Conservation (phyloP, 2,797 vertebrate genomes). For the Sylvilagus floridanus region DNA sequence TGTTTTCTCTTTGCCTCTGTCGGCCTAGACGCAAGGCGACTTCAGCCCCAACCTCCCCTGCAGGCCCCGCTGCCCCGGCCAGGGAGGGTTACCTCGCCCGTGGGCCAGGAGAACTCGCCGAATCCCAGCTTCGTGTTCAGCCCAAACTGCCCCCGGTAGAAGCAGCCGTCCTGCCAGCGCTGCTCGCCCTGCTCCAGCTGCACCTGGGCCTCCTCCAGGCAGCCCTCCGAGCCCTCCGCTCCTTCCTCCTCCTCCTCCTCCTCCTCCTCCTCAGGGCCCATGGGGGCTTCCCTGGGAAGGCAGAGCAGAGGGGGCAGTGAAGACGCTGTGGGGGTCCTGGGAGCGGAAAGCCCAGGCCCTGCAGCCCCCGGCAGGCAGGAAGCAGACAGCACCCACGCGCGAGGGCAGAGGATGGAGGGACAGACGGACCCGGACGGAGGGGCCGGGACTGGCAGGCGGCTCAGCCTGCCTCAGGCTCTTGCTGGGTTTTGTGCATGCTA, state of each 20-base stretch:
- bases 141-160: slow-evolving; percentile 89
- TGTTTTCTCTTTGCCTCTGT: no score
- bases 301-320: background rate
- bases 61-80: background rate
- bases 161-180: slow-evolving; percentile 90
- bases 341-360: background rate
- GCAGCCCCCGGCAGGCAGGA: background rate
- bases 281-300: background rate
- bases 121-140: slow-evolving; percentile 90
- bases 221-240: background rate
- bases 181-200: slow-evolving; percentile 80
- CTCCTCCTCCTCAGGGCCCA: background rate
- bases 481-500: background rate
- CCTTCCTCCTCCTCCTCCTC: background rate
- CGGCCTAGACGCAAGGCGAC: background rate
- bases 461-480: background rate
- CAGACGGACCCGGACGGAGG: background rate
- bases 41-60: background rate
- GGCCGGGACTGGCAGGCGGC: background rate
- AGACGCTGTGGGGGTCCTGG: no score
- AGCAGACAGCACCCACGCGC: background rate
- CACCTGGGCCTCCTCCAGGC: background rate
- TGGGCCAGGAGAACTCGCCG: slow-evolving; percentile 88
- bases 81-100: slow-evolving; percentile 87
- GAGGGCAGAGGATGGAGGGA: background rate